Base-by-base conservation (phyloP, 1,140 invertebrate genomes). In the Cheumatopsyche charites region DNA sequence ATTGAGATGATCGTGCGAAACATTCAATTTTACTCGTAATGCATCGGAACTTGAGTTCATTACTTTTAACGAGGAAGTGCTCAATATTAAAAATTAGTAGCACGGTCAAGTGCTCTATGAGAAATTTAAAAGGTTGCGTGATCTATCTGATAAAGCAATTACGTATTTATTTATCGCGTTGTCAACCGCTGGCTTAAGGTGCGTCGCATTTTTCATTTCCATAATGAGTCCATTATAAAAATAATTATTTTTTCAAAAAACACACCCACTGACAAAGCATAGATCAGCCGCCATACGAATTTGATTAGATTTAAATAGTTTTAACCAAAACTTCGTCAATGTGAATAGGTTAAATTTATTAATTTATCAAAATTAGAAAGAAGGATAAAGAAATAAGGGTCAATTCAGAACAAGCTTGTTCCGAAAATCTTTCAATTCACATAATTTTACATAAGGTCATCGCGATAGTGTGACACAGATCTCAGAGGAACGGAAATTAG, bases 11-110 rank as follows among this genome's bases (percentile, higher is more conserved):
- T 25, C 55, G 21, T 58, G 55, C 13, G 55, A 58, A 58, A 12
- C 21, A 26, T 23, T 58, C 23, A 58, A 58, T 58, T 58, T 58
- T 58, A 17, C 55, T 21, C 55, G 25, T 58, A 58, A 58, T 58
- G 55, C 55, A 58, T 58, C 21, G 55, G 23, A 19, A 25, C 55
- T 58, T 68, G n/a, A 45, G 43, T 66, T 66, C 15, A 68, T 68
- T 55, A 55, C 47, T 17, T 55, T 68, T 68, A 68, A 68, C 66
- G 47, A 68, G 66, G 66, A 68, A 55, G 66, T 68, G 42, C 23
- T 43, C 66, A 68, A 68, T 68, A 68, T 68, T 68, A 68, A 68
- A 68, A 68, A 68, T 68, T 68, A 68, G 66, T 68, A 55, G 66
- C 66, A 68, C 66, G 66, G 47, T 45, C 66, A 68, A 68, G 66